Evolutionary conservation across 2,888 invertebrate species (phyloP), one percentile per base, ranked within the genome.

Genomic region (Cheilosia variabilis): DNA sequence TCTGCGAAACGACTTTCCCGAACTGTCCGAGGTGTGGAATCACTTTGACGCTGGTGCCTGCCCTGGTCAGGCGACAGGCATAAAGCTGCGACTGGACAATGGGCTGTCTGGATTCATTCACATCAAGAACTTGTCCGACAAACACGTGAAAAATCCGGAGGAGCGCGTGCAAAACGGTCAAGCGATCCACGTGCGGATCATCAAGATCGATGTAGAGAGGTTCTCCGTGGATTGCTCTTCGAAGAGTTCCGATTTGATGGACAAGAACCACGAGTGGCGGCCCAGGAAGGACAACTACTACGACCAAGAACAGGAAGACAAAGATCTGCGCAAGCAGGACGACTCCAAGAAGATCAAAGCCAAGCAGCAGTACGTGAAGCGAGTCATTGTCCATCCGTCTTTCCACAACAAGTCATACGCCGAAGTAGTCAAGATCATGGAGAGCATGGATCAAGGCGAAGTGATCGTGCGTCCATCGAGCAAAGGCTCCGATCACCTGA

Each of bases 1-100:
- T 93, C 94, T 97, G 88, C 98, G 98, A 91, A 98, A 98, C 90
- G 98, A 98, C 92, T 98, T 99, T 89, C 97, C 98, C 0, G 99
- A 99, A 91, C 93, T 99, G 37, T 97, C 98, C 22, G 98, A 98
- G 93, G 98, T 99, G 60, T 99, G 99, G 99, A 98, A 97, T 92
- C 99, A 99, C 92, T 99, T 99, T 93, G 99, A 99, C 92, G 97
- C 97, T 0, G 97, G 97, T 34, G 95, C 96, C 1, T 99, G 99
- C 93, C 98, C 98, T 0, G 99, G 99, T 0, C 97, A 98, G 91
- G 97, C 99, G 0, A 96, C 97, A 0, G 99, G 99, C 0, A 96
- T 99, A 0, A 95, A 97, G 81, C 93, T 98, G 50, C 94, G 97
- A 0, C 93, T 99, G 2, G 99, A 99, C 92, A 99, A 99, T 91